Conservation (phyloP, 2,113 vertebrate species). For the Amphiprion ocellaris region DNA sequence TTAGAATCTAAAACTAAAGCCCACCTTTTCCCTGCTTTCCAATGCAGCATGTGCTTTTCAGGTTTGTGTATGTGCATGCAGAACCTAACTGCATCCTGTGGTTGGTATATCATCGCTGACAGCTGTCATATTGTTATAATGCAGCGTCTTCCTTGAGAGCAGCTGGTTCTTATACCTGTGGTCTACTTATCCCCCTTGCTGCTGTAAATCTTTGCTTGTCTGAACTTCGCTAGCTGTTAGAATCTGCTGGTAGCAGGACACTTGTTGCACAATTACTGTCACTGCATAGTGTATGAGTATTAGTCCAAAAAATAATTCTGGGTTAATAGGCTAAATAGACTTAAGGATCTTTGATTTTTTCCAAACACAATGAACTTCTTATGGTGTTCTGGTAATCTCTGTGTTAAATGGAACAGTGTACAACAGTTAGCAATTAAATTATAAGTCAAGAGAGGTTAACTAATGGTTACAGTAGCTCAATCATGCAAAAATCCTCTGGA, state of each 20-base stretch:
- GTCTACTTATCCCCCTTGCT: slow-evolving; percentile 17
- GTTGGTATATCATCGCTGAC: slow-evolving; percentile 64
- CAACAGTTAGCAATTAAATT: background rate
- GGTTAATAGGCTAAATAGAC: background rate
- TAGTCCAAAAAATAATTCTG: background rate
- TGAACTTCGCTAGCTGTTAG: slow-evolving; percentile 11
- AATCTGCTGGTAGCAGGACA: slow-evolving; percentile 15
- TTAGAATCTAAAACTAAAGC: slow-evolving; percentile 38
- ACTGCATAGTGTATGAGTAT: background rate
- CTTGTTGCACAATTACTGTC: background rate
- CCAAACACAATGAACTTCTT: background rate
- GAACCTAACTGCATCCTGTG: slow-evolving; percentile 11
- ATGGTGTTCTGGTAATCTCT: background rate
- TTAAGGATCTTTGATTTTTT: background rate
- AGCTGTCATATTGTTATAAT: slow-evolving; percentile 66
- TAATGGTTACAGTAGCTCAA: slow-evolving; percentile 31
- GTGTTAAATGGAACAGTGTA: background rate
- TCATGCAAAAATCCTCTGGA: slow-evolving; percentile 27
- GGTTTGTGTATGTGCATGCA: slow-evolving; percentile 39
- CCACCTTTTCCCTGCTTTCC: background rate
- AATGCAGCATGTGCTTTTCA: slow-evolving; percentile 58
- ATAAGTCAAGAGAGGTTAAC: background rate
- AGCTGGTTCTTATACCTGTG: slow-evolving; percentile 51
- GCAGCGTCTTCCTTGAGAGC: slow-evolving; percentile 46
- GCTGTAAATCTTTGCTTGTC: slow-evolving; percentile 57